These are phyloP conservation scores for Emydocephalus ijimae DNA, from an alignment of 2,113 vertebrate genomes.

Conservation along the genomic window DNA sequence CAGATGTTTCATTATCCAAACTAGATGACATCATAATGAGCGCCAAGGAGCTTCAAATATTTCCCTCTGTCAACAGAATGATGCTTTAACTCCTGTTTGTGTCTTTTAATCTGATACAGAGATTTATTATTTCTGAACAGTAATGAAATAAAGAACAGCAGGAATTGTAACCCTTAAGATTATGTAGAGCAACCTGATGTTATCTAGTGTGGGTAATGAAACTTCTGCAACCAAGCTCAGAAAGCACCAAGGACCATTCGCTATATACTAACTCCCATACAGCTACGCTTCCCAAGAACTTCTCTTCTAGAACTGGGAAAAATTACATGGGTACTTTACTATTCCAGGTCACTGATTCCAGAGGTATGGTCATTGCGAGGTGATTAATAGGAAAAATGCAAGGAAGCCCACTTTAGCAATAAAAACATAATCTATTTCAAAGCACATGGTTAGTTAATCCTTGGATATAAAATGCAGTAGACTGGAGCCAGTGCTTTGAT, in stretches of 20 bases:
- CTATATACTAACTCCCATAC: background rate
- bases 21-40: background rate
- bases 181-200: too few relatives aligned
- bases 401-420: background rate
- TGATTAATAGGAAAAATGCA: background rate
- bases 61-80: background rate
- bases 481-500: slow-evolving; percentile 2
- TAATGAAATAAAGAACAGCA: background rate
- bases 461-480: slow-evolving; percentile 16
- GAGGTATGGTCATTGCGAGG: background rate
- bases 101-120: background rate
- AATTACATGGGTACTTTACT: background rate
- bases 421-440: slow-evolving; percentile 2
- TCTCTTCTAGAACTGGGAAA: background rate
- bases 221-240: too few relatives aligned
- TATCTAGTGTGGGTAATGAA: too few relatives aligned
- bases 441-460: slow-evolving; percentile 10
- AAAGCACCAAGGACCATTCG: too few relatives aligned
- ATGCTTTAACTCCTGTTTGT: background rate
- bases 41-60: background rate
- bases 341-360: background rate
- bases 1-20: background rate
- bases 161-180: background rate
- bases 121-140: background rate
- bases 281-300: background rate